Base-by-base conservation (phyloP, 37 sponge, comb jelly and placozoan genomes). In the Halichondria panicea region DNA sequence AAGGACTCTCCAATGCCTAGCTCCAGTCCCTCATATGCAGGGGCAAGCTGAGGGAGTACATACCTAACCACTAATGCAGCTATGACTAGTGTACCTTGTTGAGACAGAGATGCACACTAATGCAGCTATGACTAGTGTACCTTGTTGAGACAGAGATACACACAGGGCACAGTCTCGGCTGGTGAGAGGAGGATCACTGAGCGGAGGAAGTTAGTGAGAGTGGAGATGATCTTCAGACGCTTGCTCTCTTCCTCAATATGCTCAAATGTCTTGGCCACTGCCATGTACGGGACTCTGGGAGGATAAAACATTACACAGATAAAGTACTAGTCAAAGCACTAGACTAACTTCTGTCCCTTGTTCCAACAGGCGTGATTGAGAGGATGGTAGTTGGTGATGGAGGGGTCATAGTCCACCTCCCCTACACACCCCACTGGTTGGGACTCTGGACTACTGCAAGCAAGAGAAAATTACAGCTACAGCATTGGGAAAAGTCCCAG, bases 111-210 rank as follows among this genome's bases (percentile, higher is more conserved):
- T 15, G 11, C 11, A 11, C 11, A 15, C 52, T 48, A 48, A 48
- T 48, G 52, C 11, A 15, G 15, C 52, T 18, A 48, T 11, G 15
- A 48, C 15, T 12, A 59, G 64, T 37, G 4, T 35, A 92, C 97
- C 88, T 94, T 87, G 76, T 98, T 98, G 25, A 95, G 88, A 43
- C 96, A 95, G 18, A 98, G 88, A 70, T 98, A 95, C 25, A 98
- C 89, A 82, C 94, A 89, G 31, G 63, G 65, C 5, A 85, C 68
- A 27, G 90, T 60, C 41, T 98, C 94, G 63, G 81, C 80, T 7
- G 99, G 96, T 13, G 99, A 70, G 22, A 98, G 87, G 22, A 92
- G 89, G 53, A 92, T 77, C 45, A 98, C 96, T 18, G 99, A 95
- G 21, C 96, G 88, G 39, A 98, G 82, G 86, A 93, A 87, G 80